Evolutionary conservation across 2,888 invertebrate species (phyloP).

Genomic region (Saturnia japonica): DNA sequence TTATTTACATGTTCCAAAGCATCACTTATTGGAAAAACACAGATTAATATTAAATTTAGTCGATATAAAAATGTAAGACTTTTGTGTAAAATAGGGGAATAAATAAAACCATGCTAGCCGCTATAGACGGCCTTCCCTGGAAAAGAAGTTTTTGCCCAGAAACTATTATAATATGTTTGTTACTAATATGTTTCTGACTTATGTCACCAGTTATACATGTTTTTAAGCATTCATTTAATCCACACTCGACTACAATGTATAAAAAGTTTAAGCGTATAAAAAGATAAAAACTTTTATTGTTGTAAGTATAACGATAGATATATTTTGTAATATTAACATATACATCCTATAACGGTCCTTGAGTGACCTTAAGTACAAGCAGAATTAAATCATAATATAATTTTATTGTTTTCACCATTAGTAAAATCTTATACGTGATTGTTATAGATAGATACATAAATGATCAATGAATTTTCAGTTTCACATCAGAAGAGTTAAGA

Average conservation of each 20-base stretch:
- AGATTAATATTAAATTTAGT: constrained; percentile 23
- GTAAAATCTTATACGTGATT: too few species aligned
- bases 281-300: neutral
- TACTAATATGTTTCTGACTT: neutral
- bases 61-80: neutral
- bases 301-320: too few species aligned
- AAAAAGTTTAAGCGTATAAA: neutral
- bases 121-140: neutral
- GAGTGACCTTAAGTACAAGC: too few species aligned
- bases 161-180: neutral
- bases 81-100: neutral
- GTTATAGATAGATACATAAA: neutral
- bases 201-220: neutral
- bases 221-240: neutral
- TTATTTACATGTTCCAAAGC: too few species aligned
- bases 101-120: neutral
- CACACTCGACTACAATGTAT: neutral
- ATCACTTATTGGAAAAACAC: too few species aligned
- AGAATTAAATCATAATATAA: too few species aligned
- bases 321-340: too few species aligned
- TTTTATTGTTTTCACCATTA: too few species aligned
- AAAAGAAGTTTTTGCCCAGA: neutral
- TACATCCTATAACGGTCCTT: too few species aligned
- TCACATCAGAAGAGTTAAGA: neutral
- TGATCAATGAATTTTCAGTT: neutral